These are phyloP conservation scores for Pyrrhia umbra DNA, from an alignment of 2,888 invertebrate species.

Conservation along the genomic window DNA sequence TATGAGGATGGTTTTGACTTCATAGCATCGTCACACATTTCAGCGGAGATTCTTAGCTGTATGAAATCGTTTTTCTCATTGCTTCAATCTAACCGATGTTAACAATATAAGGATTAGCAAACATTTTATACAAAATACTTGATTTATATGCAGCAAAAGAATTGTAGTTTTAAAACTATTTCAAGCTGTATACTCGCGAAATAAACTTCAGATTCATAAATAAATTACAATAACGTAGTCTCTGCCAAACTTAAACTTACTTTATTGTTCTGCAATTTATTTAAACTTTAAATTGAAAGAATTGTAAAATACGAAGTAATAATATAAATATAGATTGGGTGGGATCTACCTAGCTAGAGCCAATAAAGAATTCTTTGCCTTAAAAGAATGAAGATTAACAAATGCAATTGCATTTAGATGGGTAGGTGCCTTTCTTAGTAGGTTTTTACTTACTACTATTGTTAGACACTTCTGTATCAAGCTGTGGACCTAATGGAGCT, in stretches of 20 bases:
- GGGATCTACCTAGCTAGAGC: no score
- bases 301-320: conserved; percentile 20
- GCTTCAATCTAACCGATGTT: not conserved
- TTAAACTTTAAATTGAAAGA: conserved; percentile 42
- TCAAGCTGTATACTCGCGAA: conserved; percentile 2
- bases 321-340: no score
- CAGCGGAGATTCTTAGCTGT: no score
- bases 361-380: no score
- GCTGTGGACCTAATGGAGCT: no score
- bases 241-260: conserved; percentile 3
- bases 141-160: not conserved
- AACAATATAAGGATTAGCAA: not conserved
- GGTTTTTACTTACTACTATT: no score
- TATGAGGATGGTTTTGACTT: no score
- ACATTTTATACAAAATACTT: not conserved
- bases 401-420: no score
- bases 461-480: no score
- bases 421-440: no score
- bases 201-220: conserved; percentile 19
- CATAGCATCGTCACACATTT: no score
- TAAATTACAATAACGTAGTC: conserved; percentile 26
- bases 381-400: no score
- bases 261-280: conserved; percentile 7
- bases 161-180: not conserved
- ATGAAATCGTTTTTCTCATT: not conserved